Evolutionary conservation across 2,797 vertebrate genomes (phyloP).

Genomic region (Falco biarmicus): DNA sequence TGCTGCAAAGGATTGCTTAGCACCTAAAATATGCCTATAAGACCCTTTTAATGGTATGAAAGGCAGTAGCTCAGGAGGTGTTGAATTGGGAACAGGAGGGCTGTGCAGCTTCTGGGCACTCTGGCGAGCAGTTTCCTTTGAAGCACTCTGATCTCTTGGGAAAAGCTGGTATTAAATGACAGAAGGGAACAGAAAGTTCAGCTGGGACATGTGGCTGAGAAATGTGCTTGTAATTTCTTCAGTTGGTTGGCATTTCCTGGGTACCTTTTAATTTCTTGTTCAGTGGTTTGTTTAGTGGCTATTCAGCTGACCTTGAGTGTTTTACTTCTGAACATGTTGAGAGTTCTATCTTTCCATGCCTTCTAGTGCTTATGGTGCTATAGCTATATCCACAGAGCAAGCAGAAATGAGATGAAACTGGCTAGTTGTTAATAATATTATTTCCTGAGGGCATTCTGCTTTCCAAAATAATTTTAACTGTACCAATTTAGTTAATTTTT

Average conservation of each 20-base stretch:
- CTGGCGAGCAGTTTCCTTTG: neutral
- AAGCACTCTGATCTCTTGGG: neutral
- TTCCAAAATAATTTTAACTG: neutral
- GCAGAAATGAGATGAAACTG: neutral
- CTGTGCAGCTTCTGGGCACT: neutral
- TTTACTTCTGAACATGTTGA: neutral
- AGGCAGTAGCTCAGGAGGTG: neutral
- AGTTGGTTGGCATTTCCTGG: neutral
- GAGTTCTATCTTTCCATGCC: neutral
- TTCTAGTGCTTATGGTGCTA: neutral
- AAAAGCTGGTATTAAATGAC: slow-evolving; percentile 44
- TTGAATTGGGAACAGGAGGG: slow-evolving; percentile 1
- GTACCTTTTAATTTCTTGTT: neutral
- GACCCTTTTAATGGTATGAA: neutral
- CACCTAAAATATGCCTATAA: neutral
- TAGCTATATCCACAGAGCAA: neutral
- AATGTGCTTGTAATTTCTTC: neutral
- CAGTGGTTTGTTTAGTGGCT: neutral
- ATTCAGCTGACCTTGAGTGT: neutral
- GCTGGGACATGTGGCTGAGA: neutral
- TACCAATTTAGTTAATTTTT: neutral
- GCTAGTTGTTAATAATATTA: neutral
- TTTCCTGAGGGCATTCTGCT: neutral
- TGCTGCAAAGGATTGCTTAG: neutral
- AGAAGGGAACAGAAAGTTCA: slow-evolving; percentile 42